Percentiles rank a stretch among this genome's conserved stretches.
These are phyloP conservation scores for Zosterops japonicus DNA, from an alignment of 2,113 vertebrate genomes.

Conservation along the genomic window DNA sequence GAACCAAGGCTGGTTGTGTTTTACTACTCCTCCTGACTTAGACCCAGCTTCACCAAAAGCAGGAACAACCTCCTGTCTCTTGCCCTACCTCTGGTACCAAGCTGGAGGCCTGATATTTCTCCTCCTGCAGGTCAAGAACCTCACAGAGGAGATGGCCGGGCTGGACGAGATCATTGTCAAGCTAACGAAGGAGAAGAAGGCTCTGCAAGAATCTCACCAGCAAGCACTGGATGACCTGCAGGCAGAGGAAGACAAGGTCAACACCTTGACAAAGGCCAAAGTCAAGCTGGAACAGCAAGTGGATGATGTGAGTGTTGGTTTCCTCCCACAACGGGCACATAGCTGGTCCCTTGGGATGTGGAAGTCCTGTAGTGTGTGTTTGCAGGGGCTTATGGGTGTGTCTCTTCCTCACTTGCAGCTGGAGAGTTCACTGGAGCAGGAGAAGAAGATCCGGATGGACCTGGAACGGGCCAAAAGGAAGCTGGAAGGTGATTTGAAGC, in stretches of 20 bases:
- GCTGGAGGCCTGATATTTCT: background rate
- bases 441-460: slow-evolving; percentile 83
- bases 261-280: slow-evolving; percentile 88
- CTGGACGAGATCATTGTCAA: slow-evolving; percentile 90
- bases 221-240: slow-evolving; percentile 93
- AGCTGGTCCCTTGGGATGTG: background rate
- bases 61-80: background rate
- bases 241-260: slow-evolving; percentile 93
- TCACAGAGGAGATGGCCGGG: slow-evolving; percentile 93
- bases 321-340: fast-evolving
- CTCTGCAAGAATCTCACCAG: slow-evolving; percentile 93
- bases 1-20: background rate
- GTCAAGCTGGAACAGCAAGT: slow-evolving; percentile 92
- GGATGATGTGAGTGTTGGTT: slow-evolving; percentile 79
- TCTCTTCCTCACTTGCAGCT: background rate
- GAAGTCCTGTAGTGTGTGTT: background rate
- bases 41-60: background rate
- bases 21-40: background rate
- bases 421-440: slow-evolving; percentile 81
- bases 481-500: slow-evolving; percentile 79
- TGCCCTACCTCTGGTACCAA: background rate
- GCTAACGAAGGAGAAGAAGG: slow-evolving; percentile 92
- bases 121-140: slow-evolving; percentile 86
- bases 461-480: slow-evolving; percentile 80
- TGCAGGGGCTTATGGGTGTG: background rate